Percentiles rank a stretch among this genome's conserved stretches.
Conservation (phyloP, 2,888 invertebrate genomes). For the Pherbina coryleti region DNA sequence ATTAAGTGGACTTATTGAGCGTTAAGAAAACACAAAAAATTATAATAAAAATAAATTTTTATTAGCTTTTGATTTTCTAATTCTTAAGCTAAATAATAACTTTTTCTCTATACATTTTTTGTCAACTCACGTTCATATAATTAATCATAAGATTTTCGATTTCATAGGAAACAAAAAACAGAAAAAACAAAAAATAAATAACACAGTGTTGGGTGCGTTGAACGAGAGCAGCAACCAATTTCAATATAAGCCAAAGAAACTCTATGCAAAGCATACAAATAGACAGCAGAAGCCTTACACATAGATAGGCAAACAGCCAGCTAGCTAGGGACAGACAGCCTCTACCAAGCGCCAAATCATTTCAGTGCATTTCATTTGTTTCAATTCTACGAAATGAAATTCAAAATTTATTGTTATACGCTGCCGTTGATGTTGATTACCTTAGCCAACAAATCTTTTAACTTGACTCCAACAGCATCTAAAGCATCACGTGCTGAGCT, state of each 20-base stretch:
- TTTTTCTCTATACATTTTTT: not conserved
- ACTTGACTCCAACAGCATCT: not conserved
- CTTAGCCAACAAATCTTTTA: not conserved
- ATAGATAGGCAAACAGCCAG: not conserved
- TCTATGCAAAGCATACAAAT: not conserved
- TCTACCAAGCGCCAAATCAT: not conserved
- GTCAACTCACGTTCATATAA: constrained; percentile 19
- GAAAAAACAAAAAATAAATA: not conserved
- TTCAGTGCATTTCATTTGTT: not conserved
- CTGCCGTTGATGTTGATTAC: not conserved
- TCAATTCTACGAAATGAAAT: constrained; percentile 7
- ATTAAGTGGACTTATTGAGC: too few relatives aligned
- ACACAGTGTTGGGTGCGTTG: not conserved
- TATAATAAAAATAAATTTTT: not conserved
- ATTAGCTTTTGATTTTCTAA: not conserved
- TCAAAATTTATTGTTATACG: not conserved
- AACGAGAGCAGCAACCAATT: not conserved
- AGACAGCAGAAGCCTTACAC: not conserved
- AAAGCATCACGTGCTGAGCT: not conserved
- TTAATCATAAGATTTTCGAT: constrained; percentile 24
- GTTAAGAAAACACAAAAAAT: not conserved
- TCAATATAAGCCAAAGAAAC: not conserved
- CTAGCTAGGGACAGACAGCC: not conserved
- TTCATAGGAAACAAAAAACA: not conserved
- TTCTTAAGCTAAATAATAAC: not conserved